A percentile compares a stretch with the other conserved stretches of the same genome.
phyloP scores from a whole-genome alignment of 2,113 vertebrate species.

The Rhynchomys soricoides region DNA sequence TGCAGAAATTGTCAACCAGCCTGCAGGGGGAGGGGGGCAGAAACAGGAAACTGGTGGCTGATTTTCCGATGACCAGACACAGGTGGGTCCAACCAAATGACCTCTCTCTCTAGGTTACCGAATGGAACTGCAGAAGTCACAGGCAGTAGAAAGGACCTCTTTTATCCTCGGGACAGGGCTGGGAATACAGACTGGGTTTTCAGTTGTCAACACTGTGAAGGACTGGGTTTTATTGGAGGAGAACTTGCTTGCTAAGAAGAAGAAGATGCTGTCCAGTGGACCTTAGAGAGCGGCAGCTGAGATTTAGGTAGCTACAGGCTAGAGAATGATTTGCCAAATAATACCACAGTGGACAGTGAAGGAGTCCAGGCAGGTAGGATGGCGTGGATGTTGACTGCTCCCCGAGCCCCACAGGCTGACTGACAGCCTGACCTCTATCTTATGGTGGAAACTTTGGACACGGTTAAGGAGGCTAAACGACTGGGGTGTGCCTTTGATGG shows the following conservation, averaged over 20 bases:
- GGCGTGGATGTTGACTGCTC: background rate
- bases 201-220: too few species aligned
- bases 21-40: conserved; percentile 59
- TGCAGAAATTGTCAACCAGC: conserved; percentile 85
- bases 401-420: background rate
- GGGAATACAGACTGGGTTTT: background rate
- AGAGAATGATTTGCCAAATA: background rate
- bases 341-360: background rate
- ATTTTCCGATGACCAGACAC: background rate
- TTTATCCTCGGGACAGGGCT: background rate
- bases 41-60: background rate
- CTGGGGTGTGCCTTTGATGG: background rate
- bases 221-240: background rate
- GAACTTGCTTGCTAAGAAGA: background rate
- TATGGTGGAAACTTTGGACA: background rate
- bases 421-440: too few species aligned
- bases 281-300: background rate
- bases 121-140: background rate
- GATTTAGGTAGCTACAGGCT: background rate
- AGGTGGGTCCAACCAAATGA: background rate
- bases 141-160: rapidly evolving
- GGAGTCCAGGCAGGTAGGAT: background rate
- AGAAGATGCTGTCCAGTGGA: background rate
- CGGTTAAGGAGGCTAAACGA: background rate
- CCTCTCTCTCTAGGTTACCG: background rate